phyloP scores from a whole-genome alignment of 2,888 invertebrate species.

The Lasioglossum leucozonium region DNA sequence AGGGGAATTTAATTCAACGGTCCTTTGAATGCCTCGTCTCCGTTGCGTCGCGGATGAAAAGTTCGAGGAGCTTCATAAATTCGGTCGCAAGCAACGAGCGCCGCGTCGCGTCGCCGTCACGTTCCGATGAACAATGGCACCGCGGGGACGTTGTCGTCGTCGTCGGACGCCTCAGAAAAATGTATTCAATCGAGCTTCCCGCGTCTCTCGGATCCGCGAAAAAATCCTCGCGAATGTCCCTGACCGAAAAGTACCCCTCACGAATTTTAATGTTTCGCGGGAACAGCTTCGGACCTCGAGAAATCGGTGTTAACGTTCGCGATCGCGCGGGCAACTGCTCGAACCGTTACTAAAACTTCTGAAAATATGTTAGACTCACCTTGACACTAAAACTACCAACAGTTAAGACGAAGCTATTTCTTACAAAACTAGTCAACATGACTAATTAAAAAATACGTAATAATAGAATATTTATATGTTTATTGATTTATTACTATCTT shows the following conservation, averaged over 20 bases:
- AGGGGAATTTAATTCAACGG: conserved; percentile 70
- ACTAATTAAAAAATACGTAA: no score
- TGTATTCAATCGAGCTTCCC: not conserved
- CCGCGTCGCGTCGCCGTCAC: conserved; percentile 55
- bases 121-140: conserved; percentile 67
- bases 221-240: not conserved
- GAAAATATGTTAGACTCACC: no score
- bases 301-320: not conserved
- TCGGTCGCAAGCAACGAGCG: conserved; percentile 62
- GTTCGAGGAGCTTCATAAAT: conserved; percentile 69
- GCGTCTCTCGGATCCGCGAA: not conserved
- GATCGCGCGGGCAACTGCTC: no score
- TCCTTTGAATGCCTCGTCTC: conserved; percentile 65
- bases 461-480: no score
- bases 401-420: no score
- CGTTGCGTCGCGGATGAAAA: conserved; percentile 69
- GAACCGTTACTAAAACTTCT: not conserved
- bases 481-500: no score
- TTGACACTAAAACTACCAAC: no score
- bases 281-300: not conserved
- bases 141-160: conserved; percentile 57
- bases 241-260: not conserved
- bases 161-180: conserved; percentile 44
- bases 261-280: not conserved
- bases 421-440: no score